Percentiles rank a stretch among this genome's conserved stretches.
These are phyloP conservation scores for Paguma larvata DNA, from an alignment of 2,797 vertebrate genomes.

Conservation along the genomic window DNA sequence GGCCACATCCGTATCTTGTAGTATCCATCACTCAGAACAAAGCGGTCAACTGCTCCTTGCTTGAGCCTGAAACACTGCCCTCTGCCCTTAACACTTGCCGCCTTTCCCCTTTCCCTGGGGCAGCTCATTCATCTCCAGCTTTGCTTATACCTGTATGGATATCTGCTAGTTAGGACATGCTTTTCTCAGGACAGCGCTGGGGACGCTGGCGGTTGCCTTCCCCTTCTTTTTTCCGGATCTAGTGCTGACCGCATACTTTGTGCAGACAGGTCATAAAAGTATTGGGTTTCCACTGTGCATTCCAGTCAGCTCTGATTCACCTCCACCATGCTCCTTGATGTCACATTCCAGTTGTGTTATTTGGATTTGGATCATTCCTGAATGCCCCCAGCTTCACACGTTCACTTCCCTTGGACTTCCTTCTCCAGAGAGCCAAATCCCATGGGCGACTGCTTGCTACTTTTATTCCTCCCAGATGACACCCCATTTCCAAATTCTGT, in stretches of 20 bases:
- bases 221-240: background rate
- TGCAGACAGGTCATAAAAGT: background rate
- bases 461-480: background rate
- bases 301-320: background rate
- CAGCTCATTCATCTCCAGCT: background rate
- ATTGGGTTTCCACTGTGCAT: background rate
- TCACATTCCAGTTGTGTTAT: background rate
- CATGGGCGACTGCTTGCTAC: background rate
- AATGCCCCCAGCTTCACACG: background rate
- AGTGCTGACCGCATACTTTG: background rate
- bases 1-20: background rate
- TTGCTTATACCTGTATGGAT: accelerated
- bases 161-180: background rate
- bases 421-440: background rate
- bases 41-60: background rate
- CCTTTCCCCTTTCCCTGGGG: background rate
- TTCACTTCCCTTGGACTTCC: background rate
- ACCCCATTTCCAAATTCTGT: background rate
- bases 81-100: background rate
- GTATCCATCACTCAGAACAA: background rate
- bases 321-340: accelerated
- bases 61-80: background rate
- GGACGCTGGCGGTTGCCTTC: background rate
- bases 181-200: background rate
- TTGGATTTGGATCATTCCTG: background rate